Base-by-base conservation (phyloP, 2,888 invertebrate genomes). In the Heteromurus nitidus region DNA sequence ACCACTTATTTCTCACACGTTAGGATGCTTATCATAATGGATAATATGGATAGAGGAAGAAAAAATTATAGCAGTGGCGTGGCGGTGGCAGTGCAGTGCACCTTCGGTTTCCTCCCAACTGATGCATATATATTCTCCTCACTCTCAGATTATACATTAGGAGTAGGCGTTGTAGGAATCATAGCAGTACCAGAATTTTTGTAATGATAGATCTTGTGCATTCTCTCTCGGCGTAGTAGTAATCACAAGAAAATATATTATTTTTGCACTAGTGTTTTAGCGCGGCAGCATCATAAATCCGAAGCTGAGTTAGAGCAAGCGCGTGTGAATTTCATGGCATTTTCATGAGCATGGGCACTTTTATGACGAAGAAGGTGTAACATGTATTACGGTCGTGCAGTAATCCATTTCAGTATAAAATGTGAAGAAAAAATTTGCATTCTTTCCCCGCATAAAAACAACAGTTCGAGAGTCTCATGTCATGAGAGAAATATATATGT, bases 291-390 rank as follows among this genome's bases (percentile, higher is more conserved):
- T 36, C 64, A 64, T 42, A 22, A 64, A 64, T 42, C 64, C 64
- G 64, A 44, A 62, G 62, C 31, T 62, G 28, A 5, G 28, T 62
- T 47, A 62, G 31, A 24, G 70, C 26, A 36, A 53, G 67, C 75
- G 67, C 75, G 75, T 76, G 75, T 76, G 68, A 76, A 76, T 76
- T 76, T 76, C 75, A 76, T 76, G 75, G 75, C 60, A 68, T 18
- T 76, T 76, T 60, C 75, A 44, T 53, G 65, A 58, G 65, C 67
- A 65, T 74, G 65, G 36, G 24, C 26, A 65, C 55, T 70, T 70
- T 70, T 70, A 70, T 70, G 50, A 68, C 58, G 30, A 30, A 24
- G 24, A 68, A n/a, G 5, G 11, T 28, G 28, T 28, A 18, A n/a
- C 36, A 64, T 64, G n/a, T 64, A 42, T 64, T 3, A 13, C 22